Conservation (phyloP, 1,140 invertebrate species). For the Pentalonia nigronervosa region DNA sequence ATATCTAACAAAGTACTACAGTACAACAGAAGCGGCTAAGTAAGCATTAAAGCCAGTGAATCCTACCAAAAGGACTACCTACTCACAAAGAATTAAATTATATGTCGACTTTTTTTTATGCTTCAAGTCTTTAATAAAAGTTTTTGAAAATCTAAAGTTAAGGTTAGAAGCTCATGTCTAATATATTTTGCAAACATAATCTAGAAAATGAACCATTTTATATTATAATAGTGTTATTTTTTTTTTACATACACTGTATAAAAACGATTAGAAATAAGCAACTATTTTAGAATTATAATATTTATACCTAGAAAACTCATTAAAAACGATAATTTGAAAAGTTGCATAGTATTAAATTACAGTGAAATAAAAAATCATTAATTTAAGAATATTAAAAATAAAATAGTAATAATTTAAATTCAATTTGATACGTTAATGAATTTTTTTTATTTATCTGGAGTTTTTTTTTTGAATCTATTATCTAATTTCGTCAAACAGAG, state of each 20-base stretch:
- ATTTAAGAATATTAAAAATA: not conserved
- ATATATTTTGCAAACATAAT: not conserved
- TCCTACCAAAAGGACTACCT: slow-evolving; percentile 12
- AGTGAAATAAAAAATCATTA: not conserved
- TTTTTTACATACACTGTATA: not conserved
- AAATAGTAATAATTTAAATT: not conserved
- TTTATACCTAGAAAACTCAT: not conserved
- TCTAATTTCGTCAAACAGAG: not conserved
- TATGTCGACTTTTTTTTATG: not conserved
- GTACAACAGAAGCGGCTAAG: slow-evolving; percentile 9
- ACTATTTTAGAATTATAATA: not conserved
- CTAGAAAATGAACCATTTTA: not conserved
- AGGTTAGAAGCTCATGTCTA: not conserved
- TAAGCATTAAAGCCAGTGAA: slow-evolving; percentile 17
- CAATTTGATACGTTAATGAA: not conserved
- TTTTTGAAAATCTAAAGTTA: not conserved
- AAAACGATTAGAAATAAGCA: not conserved
- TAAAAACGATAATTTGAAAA: not conserved
- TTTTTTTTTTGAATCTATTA: not conserved
- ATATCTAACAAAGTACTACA: not conserved
- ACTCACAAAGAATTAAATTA: slow-evolving; percentile 39
- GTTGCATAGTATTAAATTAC: not conserved
- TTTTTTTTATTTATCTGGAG: not conserved
- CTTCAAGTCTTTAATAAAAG: slow-evolving; percentile 30
- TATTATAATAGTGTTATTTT: not conserved